Evolutionary conservation across 2,797 vertebrate genomes (phyloP).

Genomic region (Macrochelys suwanniensis): DNA sequence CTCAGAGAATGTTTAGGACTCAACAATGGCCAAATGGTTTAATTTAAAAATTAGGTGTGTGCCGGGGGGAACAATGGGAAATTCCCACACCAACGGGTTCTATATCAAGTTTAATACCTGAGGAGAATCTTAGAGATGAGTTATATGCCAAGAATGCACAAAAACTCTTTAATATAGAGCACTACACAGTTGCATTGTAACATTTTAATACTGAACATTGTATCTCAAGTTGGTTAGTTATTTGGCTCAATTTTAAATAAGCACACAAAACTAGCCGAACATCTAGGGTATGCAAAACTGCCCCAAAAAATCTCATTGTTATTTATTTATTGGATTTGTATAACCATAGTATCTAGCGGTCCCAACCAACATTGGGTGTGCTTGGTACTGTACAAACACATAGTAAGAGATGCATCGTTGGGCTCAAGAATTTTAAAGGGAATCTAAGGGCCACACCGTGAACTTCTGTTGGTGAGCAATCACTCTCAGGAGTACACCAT

Average conservation of each 20-base stretch:
- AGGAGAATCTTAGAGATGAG: not conserved
- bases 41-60: not conserved
- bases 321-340: not conserved
- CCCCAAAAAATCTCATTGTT: not conserved
- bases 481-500: not conserved
- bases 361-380: not conserved
- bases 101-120: not conserved
- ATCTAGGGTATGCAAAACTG: not conserved
- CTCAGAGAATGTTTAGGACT: not conserved
- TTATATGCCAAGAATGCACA: not conserved
- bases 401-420: not conserved
- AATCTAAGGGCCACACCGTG: not conserved
- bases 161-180: not conserved
- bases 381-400: not conserved
- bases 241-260: not conserved
- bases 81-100: not conserved
- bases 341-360: not conserved
- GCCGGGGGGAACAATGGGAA: fast-evolving
- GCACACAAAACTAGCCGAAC: not conserved
- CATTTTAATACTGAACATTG: not conserved
- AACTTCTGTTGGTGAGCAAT: not conserved
- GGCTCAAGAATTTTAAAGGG: not conserved
- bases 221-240: not conserved
- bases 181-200: not conserved
- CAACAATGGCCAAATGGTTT: not conserved